phyloP scores from a whole-genome alignment of 2,888 invertebrate genomes.

The Sesia apiformis region DNA sequence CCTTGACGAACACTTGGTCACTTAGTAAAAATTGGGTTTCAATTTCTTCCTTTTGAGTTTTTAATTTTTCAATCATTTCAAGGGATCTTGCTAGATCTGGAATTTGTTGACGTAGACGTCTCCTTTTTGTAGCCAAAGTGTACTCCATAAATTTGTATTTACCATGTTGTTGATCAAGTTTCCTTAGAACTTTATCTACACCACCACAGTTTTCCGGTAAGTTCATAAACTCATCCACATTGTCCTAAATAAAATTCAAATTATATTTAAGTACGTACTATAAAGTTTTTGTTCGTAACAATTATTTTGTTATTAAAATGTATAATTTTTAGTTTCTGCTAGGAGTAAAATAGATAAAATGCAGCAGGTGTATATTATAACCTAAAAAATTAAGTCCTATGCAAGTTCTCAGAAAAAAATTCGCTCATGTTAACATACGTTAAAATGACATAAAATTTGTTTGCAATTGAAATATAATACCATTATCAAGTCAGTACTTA shows the following conservation, averaged over 20 bases:
- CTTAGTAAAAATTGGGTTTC: constrained; percentile 94
- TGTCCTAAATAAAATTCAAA: constrained; percentile 78
- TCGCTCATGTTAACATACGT: too few species aligned
- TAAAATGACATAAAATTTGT: too few species aligned
- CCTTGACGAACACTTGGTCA: constrained; percentile 89
- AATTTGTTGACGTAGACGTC: constrained; percentile 91
- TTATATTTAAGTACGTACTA: not conserved
- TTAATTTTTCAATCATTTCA: constrained; percentile 92
- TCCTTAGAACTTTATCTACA: constrained; percentile 89
- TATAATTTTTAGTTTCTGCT: not conserved
- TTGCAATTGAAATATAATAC: too few species aligned
- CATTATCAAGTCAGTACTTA: constrained; percentile 56
- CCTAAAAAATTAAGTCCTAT: too few species aligned
- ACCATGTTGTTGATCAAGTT: constrained; percentile 93
- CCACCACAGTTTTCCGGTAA: constrained; percentile 86
- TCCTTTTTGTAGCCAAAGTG: constrained; percentile 89
- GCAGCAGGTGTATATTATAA: too few species aligned
- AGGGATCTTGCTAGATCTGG: constrained; percentile 95
- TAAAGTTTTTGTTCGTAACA: too few species aligned
- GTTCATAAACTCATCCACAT: constrained; percentile 95
- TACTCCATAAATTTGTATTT: constrained; percentile 99
- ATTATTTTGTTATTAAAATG: not conserved
- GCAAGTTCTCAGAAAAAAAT: too few species aligned
- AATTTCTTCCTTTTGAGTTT: constrained; percentile 84
- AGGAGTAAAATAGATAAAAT: not conserved